Base-by-base conservation (phyloP, 2,113 vertebrate genomes). In the Takifugu bimaculatus region DNA sequence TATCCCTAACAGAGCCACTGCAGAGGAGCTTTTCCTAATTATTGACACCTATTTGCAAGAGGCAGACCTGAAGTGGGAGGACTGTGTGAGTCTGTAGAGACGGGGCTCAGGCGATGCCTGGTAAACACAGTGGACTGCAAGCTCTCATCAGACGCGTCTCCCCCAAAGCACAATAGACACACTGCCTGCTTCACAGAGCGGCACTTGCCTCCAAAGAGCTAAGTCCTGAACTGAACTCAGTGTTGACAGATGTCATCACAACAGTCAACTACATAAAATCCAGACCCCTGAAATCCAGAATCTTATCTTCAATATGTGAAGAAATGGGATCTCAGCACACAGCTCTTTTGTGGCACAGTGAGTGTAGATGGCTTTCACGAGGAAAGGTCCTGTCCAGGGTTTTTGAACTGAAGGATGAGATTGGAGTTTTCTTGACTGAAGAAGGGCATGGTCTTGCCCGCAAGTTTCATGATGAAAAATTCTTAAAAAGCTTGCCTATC, bases 311-410 rank as follows among this genome's bases (percentile, higher is more conserved):
- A 20, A 26, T 71, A 12, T 84, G 70, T 67, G 75, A 76, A 2
- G 57, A 83, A 63, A 74, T 79, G 68, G 64, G 69, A 78, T 59
- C 72, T 62, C 56, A 80, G 42, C 59, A 73, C 45, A 3, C 4
- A 68, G 65, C 55, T 70, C 65, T 75, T 62, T 29, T 78, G 42
- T 83, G 76, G 64, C 70, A 80, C 72, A 69, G 51, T 42, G 73
- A 77, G 27, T 61, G 57, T 42, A 63, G 44, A 55, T 72, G 72
- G 70, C 65, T 76, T 10, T 70, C 69, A n/a, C 13, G 28, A 64
- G 74, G 74, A 29, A 77, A 74, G 58, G 67, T 74, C 15, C 51
- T 69, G 59, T 57, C 52, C 20, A 25, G n/a, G 13, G 47, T 60
- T 42, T 68, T 68, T 74, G 72, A 69, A 50, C 55, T 74, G 54